Evolutionary conservation across 2,888 invertebrate genomes (phyloP), one percentile per base, ranked within the genome.

Genomic region (Gastracanthus pulcherrimus): DNA sequence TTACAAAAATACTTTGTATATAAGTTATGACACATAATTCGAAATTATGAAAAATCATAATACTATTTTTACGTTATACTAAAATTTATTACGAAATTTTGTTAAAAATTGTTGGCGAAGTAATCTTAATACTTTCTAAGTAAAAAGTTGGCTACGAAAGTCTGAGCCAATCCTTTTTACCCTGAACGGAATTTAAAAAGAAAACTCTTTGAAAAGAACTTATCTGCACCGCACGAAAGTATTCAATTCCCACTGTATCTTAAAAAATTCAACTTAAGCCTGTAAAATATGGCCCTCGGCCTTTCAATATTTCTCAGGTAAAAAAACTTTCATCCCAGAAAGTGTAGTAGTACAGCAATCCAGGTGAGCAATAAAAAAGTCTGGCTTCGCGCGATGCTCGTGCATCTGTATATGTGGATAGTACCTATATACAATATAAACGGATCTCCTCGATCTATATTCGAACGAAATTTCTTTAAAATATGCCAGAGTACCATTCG

Each of bases 401-500:
- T 26, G 23, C 26, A 13, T 29, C 3, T 41, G 41, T 41, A 13
- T n/a, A 3, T 13, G 7, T 45, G n/a, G 51, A n/a, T n/a, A n/a
- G n/a, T n/a, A n/a, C n/a, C n/a, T n/a, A n/a, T n/a, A n/a, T n/a
- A n/a, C n/a, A n/a, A n/a, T n/a, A n/a, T n/a, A 11, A 9, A 5
- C n/a, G 45, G 45, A 3, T 38, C 36, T 48, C 31, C 16, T 19
- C 19, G 26, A 67, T 80, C 67, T n/a, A 72, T 55, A 66, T 58
- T 16, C 51, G 64, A 64, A 58, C 26, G 34, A 69, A 76, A 66
- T 80, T 71, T 76, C 71, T 76, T 66, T 55, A 69, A 80, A 80
- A 62, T 60, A 75, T 69, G 60, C 55, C 38, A 69, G 77, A 66
- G 29, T 48, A 31, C 5, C 76, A 34, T 23, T 70, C 71, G 76